Evolutionary conservation across 2,797 vertebrate genomes (phyloP).

Genomic region (Premnoplex brunnescens): DNA sequence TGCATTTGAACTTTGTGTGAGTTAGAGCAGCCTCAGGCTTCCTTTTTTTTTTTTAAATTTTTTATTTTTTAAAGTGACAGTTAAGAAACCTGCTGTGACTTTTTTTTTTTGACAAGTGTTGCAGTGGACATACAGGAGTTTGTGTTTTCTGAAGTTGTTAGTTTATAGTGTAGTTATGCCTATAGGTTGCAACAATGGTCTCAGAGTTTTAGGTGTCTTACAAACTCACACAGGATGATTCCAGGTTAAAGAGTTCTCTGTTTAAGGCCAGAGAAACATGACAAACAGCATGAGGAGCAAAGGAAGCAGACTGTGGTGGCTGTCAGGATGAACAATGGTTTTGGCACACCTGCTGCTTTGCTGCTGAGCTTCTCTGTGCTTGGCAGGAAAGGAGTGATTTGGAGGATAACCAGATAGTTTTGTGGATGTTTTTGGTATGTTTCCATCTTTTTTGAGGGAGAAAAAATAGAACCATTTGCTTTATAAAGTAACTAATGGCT

Average conservation of each 20-base stretch:
- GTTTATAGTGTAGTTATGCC: not conserved
- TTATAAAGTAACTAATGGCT: not conserved
- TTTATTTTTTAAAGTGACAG: not conserved
- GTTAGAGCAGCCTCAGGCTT: not conserved
- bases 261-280: not conserved
- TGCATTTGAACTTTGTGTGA: not conserved
- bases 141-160: not conserved
- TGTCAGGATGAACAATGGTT: constrained; percentile 46
- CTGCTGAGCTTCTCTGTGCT: not conserved
- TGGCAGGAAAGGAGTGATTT: constrained; percentile 50
- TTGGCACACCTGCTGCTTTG: constrained; percentile 54
- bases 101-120: not conserved
- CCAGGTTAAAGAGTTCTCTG: not conserved
- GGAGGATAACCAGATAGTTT: constrained; percentile 46
- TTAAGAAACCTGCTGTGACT: not conserved
- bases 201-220: not conserved
- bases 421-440: constrained; percentile 40
- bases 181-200: not conserved
- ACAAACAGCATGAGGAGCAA: not conserved
- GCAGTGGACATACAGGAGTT: not conserved
- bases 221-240: not conserved
- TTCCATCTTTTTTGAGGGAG: constrained; percentile 20
- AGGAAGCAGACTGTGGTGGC: constrained; percentile 53
- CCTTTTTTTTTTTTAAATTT: not conserved
- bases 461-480: constrained; percentile 13